Conservation (phyloP, 2,113 vertebrate genomes). For the Anthoscopus minutus region DNA sequence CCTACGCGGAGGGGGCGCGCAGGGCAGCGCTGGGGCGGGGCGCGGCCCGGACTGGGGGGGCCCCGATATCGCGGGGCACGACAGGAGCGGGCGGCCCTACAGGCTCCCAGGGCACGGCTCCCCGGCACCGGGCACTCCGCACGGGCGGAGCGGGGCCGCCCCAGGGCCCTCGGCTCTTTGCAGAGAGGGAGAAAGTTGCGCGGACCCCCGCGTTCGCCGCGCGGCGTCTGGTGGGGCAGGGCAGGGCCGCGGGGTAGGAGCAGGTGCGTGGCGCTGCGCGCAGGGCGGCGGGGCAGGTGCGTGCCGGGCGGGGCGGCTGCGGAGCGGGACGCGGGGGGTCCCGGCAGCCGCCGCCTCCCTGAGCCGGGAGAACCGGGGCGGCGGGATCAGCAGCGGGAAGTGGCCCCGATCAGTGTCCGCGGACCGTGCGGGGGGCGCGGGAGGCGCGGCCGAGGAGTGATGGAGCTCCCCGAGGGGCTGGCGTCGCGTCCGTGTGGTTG, state of each 20-base stretch:
- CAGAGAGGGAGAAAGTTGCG: neutral
- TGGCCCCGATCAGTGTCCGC: neutral
- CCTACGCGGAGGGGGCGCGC: neutral
- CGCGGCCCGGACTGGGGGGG: neutral
- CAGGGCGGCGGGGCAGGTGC: neutral
- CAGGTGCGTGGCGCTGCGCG: neutral
- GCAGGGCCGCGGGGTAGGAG: neutral
- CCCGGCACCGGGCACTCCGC: neutral
- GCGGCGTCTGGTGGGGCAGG: neutral
- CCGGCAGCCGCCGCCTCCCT: neutral
- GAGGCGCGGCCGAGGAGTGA: neutral
- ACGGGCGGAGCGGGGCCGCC: neutral
- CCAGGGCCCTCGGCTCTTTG: neutral
- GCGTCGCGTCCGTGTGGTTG: neutral
- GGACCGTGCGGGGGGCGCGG: neutral
- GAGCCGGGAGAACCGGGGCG: neutral
- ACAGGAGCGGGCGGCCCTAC: neutral
- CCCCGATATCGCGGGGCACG: neutral
- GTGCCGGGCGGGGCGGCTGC: neutral
- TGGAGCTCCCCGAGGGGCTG: neutral
- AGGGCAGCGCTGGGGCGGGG: neutral
- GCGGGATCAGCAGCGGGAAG: neutral
- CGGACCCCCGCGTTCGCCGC: neutral
- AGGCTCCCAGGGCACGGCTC: neutral
- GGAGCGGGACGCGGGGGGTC: neutral